phyloP scores from a whole-genome alignment of 2,113 vertebrate genomes.

The Manacus vitellinus region DNA sequence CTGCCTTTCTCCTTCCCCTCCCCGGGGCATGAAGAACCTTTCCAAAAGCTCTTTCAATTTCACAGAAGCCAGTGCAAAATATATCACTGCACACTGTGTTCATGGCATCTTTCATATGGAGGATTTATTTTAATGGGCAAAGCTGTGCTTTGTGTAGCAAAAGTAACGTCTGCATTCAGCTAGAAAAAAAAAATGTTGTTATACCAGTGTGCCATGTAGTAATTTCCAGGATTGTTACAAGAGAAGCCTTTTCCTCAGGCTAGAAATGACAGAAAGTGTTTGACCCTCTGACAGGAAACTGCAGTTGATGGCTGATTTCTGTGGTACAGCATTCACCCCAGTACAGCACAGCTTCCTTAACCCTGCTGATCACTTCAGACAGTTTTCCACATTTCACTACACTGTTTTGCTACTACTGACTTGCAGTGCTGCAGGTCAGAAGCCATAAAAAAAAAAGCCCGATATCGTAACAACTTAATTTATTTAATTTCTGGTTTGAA shows the following conservation, averaged over 20 bases:
- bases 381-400: not conserved
- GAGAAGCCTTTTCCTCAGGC: not conserved
- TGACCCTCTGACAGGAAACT: not conserved
- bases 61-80: not conserved
- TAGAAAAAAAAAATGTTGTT: not conserved
- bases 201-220: not conserved
- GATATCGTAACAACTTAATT: not conserved
- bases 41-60: not conserved
- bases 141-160: not conserved
- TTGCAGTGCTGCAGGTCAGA: not conserved
- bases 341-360: not conserved
- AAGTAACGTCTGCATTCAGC: not conserved
- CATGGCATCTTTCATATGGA: not conserved
- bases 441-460: not conserved
- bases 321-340: not conserved
- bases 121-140: not conserved
- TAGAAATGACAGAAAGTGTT: not conserved
- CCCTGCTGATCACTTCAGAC: not conserved
- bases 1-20: not conserved
- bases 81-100: not conserved
- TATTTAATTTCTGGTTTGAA: not conserved
- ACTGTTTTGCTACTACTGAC: not conserved
- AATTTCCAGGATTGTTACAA: not conserved
- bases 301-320: not conserved
- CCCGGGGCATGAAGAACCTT: not conserved